phyloP scores from a whole-genome alignment of 1,140 invertebrate species.

The Ectropis grisescens region DNA sequence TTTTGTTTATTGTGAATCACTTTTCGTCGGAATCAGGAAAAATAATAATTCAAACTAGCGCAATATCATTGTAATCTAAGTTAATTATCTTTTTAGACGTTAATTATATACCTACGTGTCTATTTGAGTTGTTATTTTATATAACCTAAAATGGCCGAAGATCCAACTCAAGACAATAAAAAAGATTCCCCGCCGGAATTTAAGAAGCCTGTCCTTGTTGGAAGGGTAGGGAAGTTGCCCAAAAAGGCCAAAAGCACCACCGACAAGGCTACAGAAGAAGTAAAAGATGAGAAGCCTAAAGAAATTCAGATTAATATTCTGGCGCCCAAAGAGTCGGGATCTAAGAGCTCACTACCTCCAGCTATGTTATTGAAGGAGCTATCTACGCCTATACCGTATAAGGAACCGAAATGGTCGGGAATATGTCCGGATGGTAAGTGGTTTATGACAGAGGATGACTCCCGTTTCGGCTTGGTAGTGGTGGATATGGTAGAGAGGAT shows the following conservation, averaged over 20 bases:
- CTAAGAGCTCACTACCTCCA: conserved; percentile 27
- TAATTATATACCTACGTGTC: too few relatives aligned
- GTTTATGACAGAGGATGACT: too few relatives aligned
- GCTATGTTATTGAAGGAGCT: conserved; percentile 39
- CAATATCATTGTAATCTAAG: too few relatives aligned
- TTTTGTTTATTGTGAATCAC: too few relatives aligned
- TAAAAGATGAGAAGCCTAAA: conserved; percentile 9
- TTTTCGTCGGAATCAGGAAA: too few relatives aligned
- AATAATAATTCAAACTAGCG: too few relatives aligned
- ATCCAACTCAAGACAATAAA: conserved; percentile 4
- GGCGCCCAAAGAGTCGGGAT: conserved; percentile 14
- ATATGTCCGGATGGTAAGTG: conserved; percentile 67
- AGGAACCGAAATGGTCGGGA: conserved; percentile 83
- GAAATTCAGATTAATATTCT: conserved; percentile 3
- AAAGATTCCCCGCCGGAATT: conserved; percentile 34
- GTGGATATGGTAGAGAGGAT: too few relatives aligned
- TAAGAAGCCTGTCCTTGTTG: conserved; percentile 58
- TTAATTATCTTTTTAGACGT: too few relatives aligned
- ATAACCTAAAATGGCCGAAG: conserved; percentile 22
- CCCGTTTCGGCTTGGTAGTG: too few relatives aligned
- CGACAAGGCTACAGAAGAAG: conserved; percentile 14
- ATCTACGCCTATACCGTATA: conserved; percentile 72
- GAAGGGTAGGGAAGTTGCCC: conserved; percentile 51
- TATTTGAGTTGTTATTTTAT: not conserved
- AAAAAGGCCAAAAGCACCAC: conserved; percentile 35